These are phyloP conservation scores for Chionis minor DNA, from an alignment of 2,113 vertebrate genomes.

Conservation along the genomic window DNA sequence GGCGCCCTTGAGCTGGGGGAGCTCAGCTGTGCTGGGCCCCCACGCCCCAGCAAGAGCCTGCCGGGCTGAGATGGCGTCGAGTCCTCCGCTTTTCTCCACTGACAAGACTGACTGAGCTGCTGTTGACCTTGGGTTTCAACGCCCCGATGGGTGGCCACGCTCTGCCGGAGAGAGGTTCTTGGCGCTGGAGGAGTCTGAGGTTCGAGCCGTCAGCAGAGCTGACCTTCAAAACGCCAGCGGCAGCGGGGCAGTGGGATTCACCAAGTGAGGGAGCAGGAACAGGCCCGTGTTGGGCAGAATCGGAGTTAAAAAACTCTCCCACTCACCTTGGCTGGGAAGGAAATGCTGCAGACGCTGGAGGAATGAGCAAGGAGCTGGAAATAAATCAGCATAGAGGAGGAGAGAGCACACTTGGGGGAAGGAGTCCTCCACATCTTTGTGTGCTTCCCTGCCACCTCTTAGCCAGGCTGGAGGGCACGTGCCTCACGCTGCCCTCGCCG, in stretches of 20 bases:
- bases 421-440: background rate
- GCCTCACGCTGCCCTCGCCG: background rate
- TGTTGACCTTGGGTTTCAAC: background rate
- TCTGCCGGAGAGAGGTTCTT: background rate
- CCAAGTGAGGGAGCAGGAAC: background rate
- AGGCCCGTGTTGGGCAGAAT: background rate
- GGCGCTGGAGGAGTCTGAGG: background rate
- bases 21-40: background rate
- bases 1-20: background rate
- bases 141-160: fast-evolving
- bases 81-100: background rate
- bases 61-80: background rate
- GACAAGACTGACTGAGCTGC: background rate
- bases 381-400: background rate
- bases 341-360: background rate
- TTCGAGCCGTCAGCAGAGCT: background rate
- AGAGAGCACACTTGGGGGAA: background rate
- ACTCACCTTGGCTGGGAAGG: background rate
- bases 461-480: background rate
- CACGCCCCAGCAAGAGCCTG: background rate
- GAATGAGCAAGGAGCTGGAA: background rate
- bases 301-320: background rate
- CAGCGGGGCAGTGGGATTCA: background rate
- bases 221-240: background rate
- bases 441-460: background rate